A percentile compares a stretch with the other conserved stretches of the same genome.
These are phyloP conservation scores for Lomographa bimaculata DNA, from an alignment of 2,888 invertebrate species.

Conservation along the genomic window DNA sequence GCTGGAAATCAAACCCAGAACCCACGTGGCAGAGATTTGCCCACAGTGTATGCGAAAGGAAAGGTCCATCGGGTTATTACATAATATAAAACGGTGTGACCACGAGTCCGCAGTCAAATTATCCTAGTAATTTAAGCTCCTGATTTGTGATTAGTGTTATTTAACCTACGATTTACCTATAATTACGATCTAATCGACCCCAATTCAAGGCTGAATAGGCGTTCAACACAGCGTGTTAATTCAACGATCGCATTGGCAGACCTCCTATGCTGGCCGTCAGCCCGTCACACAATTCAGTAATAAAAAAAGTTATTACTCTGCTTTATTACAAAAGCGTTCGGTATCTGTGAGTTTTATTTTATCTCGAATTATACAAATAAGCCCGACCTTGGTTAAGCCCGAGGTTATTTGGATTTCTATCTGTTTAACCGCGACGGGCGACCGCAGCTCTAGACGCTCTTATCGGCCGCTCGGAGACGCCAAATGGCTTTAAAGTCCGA, in stretches of 20 bases:
- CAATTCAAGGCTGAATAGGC: conserved; percentile 4
- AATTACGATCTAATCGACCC: conserved; percentile 5
- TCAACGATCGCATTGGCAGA: conserved; percentile 1
- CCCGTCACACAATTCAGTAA: conserved; percentile 2
- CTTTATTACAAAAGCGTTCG: conserved; percentile 12
- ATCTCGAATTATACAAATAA: conserved; percentile 26
- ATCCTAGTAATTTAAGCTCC: no score
- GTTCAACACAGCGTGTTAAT: conserved; percentile 3
- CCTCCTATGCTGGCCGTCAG: conserved; percentile 1
- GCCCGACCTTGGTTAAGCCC: conserved; percentile 30
- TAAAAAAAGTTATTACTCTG: conserved; percentile 6
- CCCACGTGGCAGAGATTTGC: no score
- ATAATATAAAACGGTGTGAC: no score
- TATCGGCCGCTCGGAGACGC: conserved; percentile 37
- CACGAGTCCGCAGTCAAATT: no score
- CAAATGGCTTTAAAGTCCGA: conserved; percentile 47
- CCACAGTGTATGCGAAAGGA: no score
- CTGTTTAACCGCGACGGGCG: conserved; percentile 27
- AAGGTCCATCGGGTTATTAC: no score
- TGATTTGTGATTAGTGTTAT: background rate
- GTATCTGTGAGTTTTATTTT: conserved; percentile 20
- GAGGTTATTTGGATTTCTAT: conserved; percentile 32
- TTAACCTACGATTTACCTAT: no score
- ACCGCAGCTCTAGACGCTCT: conserved; percentile 30
- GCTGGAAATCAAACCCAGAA: no score